These are phyloP conservation scores for Chionomys nivalis DNA, from an alignment of 2,113 vertebrate species.

Conservation along the genomic window DNA sequence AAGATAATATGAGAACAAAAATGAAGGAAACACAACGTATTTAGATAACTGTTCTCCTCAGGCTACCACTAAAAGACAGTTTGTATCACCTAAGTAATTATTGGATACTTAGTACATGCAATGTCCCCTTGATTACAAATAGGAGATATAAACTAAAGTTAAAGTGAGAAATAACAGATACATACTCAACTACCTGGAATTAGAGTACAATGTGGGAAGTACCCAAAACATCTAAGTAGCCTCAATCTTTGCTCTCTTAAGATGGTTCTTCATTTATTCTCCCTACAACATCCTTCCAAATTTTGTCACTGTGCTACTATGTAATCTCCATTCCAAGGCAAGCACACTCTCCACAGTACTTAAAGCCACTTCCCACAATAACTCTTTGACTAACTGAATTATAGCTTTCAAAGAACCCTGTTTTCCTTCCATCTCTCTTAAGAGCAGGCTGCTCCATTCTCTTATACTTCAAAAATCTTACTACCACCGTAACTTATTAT, in stretches of 20 bases:
- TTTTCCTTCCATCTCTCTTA: neutral
- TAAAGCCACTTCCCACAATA: conserved; percentile 8
- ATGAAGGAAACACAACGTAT: conserved; percentile 1
- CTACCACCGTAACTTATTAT: neutral
- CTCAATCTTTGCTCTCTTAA: neutral
- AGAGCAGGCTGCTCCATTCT: neutral
- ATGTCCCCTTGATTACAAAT: neutral
- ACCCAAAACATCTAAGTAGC: conserved; percentile 13
- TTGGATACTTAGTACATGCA: neutral
- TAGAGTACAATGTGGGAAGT: neutral
- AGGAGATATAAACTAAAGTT: neutral
- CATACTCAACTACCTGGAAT: neutral
- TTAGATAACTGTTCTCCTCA: conserved; percentile 30
- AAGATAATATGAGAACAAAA: neutral
- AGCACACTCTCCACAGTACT: neutral
- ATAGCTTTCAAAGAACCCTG: neutral
- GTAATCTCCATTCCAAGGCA: neutral
- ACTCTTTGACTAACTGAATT: neutral
- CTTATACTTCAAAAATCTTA: neutral
- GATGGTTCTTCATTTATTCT: neutral
- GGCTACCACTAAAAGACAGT: neutral
- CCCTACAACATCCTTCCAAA: neutral
- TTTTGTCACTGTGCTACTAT: neutral
- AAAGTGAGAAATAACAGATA: conserved; percentile 4
- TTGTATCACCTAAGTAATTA: conserved; percentile 3